phyloP scores from a whole-genome alignment of 2,797 vertebrate genomes.

The Coendou prehensilis region DNA sequence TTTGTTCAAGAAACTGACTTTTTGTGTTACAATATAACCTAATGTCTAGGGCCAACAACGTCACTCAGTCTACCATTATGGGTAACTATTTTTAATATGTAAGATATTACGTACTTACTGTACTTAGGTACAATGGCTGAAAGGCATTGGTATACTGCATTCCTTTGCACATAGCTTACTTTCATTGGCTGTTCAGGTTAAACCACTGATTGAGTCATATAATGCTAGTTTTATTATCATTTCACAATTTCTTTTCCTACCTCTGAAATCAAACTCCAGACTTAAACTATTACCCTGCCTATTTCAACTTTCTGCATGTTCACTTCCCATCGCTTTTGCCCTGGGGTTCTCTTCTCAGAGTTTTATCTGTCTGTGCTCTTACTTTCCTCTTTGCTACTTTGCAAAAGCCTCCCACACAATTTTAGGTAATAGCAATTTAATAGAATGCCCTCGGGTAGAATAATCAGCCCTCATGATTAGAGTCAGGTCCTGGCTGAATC shows the following conservation, averaged over 20 bases:
- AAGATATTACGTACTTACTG: neutral
- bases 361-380: constrained; percentile 52
- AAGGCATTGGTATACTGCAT: neutral
- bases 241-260: neutral
- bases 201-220: neutral
- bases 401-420: constrained; percentile 70
- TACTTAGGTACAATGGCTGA: neutral
- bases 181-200: neutral
- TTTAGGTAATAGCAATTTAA: constrained; percentile 71
- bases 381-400: constrained; percentile 63
- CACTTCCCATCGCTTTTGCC: neutral
- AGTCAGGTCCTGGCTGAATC: constrained; percentile 70
- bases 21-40: neutral
- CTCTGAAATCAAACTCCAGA: neutral
- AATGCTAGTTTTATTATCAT: neutral
- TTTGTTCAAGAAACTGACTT: neutral
- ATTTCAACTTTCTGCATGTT: neutral
- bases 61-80: neutral
- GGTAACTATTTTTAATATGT: neutral
- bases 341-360: neutral
- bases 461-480: constrained; percentile 77
- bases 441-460: constrained; percentile 75
- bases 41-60: neutral
- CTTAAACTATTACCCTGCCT: neutral
- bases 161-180: neutral